Percentiles rank a stretch among this genome's conserved stretches.
These are phyloP conservation scores for Leptinotarsa defecta DNA, from an alignment of 1,140 invertebrate species.

Conservation along the genomic window DNA sequence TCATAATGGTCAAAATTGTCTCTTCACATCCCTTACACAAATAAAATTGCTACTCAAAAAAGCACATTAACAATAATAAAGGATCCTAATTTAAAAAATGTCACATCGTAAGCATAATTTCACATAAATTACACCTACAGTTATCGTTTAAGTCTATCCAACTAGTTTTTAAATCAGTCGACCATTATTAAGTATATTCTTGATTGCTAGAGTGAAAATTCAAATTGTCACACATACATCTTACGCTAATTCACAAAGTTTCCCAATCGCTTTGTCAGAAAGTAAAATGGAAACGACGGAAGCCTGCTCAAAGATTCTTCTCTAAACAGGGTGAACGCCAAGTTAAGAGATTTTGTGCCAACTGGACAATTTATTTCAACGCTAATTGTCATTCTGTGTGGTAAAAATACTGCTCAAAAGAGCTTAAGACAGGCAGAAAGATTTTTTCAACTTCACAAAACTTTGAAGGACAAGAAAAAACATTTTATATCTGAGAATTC, in stretches of 20 bases:
- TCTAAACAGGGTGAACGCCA: neutral
- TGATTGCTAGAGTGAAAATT: constrained; percentile 28
- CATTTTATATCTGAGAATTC: too few species aligned
- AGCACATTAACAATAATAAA: neutral
- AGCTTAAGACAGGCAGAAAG: too few species aligned
- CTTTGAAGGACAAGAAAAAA: too few species aligned
- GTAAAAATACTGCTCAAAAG: neutral
- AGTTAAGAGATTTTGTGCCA: neutral
- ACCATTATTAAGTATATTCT: constrained; percentile 36
- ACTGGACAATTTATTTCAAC: neutral
- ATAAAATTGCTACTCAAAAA: neutral
- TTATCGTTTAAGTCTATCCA: constrained; percentile 7
- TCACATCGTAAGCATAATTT: constrained; percentile 13
- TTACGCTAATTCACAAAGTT: neutral
- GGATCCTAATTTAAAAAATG: constrained; percentile 10
- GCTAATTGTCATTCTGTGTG: neutral
- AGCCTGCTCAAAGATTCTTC: neutral
- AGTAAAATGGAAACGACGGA: neutral
- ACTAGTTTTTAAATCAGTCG: constrained; percentile 36
- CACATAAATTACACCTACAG: constrained; percentile 1
- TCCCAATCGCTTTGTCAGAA: neutral
- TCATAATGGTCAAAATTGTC: constrained; percentile 1
- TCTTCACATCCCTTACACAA: constrained; percentile 11
- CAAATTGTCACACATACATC: neutral
- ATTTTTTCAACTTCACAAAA: too few species aligned